Conservation (phyloP, 1,140 invertebrate species). For the Myzus persicae region DNA sequence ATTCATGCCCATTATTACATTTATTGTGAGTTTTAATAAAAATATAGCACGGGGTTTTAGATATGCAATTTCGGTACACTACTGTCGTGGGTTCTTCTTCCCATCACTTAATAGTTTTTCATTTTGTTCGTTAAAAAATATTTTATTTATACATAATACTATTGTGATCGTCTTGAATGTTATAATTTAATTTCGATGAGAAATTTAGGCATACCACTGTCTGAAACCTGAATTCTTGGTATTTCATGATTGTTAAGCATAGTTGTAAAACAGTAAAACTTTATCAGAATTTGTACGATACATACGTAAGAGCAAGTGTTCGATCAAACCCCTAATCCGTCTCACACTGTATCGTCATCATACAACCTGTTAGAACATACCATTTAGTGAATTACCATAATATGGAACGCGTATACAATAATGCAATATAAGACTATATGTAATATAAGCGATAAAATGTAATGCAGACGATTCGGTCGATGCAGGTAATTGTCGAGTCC, state of each 20-base stretch:
- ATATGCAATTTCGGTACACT: not conserved
- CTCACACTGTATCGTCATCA: too few species aligned
- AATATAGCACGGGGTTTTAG: not conserved
- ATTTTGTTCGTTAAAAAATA: too few species aligned
- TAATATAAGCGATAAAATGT: not conserved
- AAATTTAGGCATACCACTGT: not conserved
- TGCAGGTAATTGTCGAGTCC: not conserved
- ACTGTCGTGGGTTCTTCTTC: not conserved
- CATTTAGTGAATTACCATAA: not conserved
- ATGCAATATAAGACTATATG: too few species aligned
- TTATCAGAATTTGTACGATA: not conserved
- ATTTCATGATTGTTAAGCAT: not conserved
- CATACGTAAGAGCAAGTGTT: not conserved
- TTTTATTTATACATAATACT: too few species aligned
- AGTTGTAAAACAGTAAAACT: not conserved
- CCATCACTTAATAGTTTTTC: not conserved
- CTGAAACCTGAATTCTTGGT: not conserved
- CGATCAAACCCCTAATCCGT: too few species aligned
- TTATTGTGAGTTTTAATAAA: too few species aligned
- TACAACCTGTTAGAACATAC: not conserved
- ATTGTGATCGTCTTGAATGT: not conserved
- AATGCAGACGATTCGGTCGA: not conserved
- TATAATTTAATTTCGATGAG: not conserved
- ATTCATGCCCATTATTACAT: too few species aligned
- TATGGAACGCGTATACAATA: not conserved